phyloP scores from a whole-genome alignment of 2,797 vertebrate genomes.

The Merluccius polli region DNA sequence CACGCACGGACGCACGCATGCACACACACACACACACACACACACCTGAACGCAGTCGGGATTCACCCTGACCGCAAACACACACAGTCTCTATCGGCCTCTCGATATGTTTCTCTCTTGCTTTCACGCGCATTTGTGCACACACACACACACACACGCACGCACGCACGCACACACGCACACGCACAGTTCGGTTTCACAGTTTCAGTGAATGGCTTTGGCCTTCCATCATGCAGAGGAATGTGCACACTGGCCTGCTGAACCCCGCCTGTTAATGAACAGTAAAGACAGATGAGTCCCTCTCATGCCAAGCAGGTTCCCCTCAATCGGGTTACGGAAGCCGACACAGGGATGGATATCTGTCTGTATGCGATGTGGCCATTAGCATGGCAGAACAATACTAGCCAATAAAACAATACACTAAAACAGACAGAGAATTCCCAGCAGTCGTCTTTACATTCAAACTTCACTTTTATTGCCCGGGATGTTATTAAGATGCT shows the following conservation, averaged over 20 bases:
- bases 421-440: conserved; percentile 54
- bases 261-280: conserved; percentile 64
- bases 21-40: neutral
- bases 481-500: neutral
- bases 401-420: conserved; percentile 48
- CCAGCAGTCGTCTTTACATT: conserved; percentile 41
- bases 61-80: too few relatives aligned
- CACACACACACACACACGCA: too few relatives aligned
- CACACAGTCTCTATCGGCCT: too few relatives aligned
- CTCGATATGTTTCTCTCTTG: too few relatives aligned
- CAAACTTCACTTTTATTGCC: conserved; percentile 4
- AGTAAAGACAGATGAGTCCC: conserved; percentile 69
- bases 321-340: conserved; percentile 68
- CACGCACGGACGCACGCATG: neutral
- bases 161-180: too few relatives aligned
- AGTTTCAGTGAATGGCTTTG: conserved; percentile 17
- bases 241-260: conserved; percentile 50
- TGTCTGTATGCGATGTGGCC: conserved; percentile 69
- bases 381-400: conserved; percentile 44
- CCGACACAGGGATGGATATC: conserved; percentile 65
- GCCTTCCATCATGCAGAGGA: conserved; percentile 47
- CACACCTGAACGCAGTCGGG: too few relatives aligned
- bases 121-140: too few relatives aligned
- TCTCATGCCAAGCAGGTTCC: conserved; percentile 67
- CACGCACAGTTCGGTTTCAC: too few relatives aligned